phyloP scores from a whole-genome alignment of 2,888 invertebrate species.

The Zygogramma bicolorata region DNA sequence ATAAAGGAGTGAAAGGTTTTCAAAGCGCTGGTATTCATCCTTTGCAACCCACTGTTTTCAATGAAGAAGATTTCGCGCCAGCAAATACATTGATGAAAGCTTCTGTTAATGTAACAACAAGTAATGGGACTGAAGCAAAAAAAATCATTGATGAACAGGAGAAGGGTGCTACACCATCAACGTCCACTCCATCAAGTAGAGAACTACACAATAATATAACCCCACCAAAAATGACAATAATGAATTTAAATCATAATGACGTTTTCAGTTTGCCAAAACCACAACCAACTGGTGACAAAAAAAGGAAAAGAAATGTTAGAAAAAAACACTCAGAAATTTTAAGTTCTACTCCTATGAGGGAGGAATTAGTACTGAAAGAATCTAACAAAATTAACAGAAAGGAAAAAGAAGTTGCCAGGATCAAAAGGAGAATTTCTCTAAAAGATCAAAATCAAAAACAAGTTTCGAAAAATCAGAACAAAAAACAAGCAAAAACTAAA shows the following conservation, averaged over 20 bases:
- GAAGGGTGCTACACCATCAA: constrained; percentile 9
- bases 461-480: constrained; percentile 15
- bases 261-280: constrained; percentile 18
- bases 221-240: constrained; percentile 13
- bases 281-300: constrained; percentile 21
- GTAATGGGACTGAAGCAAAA: constrained; percentile 15
- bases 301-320: constrained; percentile 14
- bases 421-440: constrained; percentile 12
- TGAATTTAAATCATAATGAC: constrained; percentile 19
- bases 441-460: constrained; percentile 12
- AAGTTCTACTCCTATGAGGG: constrained; percentile 8
- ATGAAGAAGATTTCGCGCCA: constrained; percentile 18
- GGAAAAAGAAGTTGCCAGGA: constrained; percentile 18
- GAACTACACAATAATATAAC: constrained; percentile 4
- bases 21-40: neutral
- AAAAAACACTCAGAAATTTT: neutral
- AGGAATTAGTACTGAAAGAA: constrained; percentile 22
- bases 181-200: constrained; percentile 9
- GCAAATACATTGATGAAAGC: constrained; percentile 17
- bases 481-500: constrained; percentile 11
- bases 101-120: constrained; percentile 16
- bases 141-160: constrained; percentile 17
- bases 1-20: constrained; percentile 3
- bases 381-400: constrained; percentile 10
- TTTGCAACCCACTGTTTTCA: constrained; percentile 24